Evolutionary conservation across 2,888 invertebrate species (phyloP).

Genomic region (Synergus laeviventris): DNA sequence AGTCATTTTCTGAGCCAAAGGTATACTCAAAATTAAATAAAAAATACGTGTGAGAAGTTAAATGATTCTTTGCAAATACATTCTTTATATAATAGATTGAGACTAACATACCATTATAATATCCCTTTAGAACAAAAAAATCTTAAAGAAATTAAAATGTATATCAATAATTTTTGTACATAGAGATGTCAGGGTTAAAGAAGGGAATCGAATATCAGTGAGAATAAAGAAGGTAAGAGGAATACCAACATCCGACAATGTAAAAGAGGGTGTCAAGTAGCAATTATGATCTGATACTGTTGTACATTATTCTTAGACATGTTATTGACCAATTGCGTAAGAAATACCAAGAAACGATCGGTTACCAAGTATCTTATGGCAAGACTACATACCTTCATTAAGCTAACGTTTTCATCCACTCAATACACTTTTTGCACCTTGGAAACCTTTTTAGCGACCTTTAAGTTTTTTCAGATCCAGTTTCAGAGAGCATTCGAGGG

Average conservation of each 20-base stretch:
- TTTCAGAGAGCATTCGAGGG: background rate
- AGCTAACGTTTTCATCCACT: slow-evolving; percentile 61
- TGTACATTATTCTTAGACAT: slow-evolving; percentile 38
- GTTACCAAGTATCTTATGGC: slow-evolving; percentile 68
- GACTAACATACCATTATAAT: too few relatives aligned
- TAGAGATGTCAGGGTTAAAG: slow-evolving; percentile 9
- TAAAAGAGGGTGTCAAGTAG: slow-evolving; percentile 31
- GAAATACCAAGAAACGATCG: slow-evolving; percentile 59
- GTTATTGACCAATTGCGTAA: slow-evolving; percentile 55
- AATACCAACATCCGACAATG: background rate
- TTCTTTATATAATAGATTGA: too few relatives aligned
- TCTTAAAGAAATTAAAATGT: background rate
- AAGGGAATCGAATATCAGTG: slow-evolving; percentile 26
- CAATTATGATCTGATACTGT: slow-evolving; percentile 38
- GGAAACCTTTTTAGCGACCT: background rate
- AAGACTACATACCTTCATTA: slow-evolving; percentile 68
- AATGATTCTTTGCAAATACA: too few relatives aligned
- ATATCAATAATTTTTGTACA: background rate
- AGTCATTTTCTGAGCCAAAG: background rate
- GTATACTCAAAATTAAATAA: background rate
- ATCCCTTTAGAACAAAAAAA: too few relatives aligned
- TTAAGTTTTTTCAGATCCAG: background rate
- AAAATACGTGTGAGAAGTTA: background rate
- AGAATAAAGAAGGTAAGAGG: background rate
- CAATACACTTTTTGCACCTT: slow-evolving; percentile 43